phyloP scores from a whole-genome alignment of 2,797 vertebrate genomes.

The Tenualosa thibaudeaui region DNA sequence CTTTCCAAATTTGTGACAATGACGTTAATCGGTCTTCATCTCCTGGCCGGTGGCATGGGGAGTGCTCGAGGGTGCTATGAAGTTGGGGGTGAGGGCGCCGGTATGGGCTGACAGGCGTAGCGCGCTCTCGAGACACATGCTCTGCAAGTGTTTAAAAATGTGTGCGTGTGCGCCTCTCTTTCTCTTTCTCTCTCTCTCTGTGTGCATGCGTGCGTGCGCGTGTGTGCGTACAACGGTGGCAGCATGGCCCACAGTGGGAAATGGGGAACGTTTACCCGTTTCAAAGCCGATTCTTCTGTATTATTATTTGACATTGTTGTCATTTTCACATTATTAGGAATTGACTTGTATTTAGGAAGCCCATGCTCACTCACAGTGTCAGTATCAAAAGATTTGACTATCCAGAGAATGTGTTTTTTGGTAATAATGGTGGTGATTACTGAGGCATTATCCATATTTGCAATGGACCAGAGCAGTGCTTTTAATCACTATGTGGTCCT shows the following conservation, averaged over 20 bases:
- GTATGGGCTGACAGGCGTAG: not conserved
- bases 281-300: not conserved
- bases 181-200: too few species aligned
- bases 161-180: not conserved
- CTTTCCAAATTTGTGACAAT: conserved; percentile 49
- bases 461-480: too few species aligned
- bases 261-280: not conserved
- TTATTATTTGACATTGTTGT: not conserved
- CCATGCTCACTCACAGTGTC: too few species aligned
- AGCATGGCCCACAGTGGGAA: too few species aligned
- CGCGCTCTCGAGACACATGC: not conserved
- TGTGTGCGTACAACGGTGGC: not conserved
- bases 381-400: not conserved
- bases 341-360: too few species aligned
- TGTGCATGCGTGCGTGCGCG: not conserved
- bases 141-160: not conserved
- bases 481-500: not conserved
- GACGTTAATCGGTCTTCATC: conserved; percentile 66
- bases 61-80: conserved; percentile 30
- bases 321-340: too few species aligned
- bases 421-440: not conserved
- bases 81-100: not conserved
- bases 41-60: conserved; percentile 38
- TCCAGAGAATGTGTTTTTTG: not conserved
- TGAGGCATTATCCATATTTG: too few species aligned